These are phyloP conservation scores for Laticauda laticaudata DNA, from an alignment of 2,113 vertebrate genomes.

Conservation along the genomic window DNA sequence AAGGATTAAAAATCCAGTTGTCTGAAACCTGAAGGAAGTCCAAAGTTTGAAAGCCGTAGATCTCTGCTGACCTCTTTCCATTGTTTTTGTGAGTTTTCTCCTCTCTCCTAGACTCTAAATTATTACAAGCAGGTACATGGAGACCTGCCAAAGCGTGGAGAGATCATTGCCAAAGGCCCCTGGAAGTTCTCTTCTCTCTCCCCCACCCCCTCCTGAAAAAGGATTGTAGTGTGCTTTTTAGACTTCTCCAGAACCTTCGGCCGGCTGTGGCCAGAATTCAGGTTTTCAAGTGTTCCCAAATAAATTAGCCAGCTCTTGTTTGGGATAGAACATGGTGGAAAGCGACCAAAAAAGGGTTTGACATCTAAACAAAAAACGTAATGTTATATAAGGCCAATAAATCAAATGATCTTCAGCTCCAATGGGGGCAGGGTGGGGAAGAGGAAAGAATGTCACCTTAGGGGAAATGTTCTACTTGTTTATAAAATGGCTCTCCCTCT, in stretches of 20 bases:
- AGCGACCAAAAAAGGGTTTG: not conserved
- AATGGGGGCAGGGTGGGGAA: no score
- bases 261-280: not conserved
- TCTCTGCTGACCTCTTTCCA: slow-evolving; percentile 17
- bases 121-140: slow-evolving; percentile 30
- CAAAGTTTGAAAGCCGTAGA: not conserved
- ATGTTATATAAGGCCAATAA: not conserved
- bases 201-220: not conserved
- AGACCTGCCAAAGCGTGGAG: slow-evolving; percentile 20
- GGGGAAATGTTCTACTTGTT: not conserved
- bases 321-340: not conserved
- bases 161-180: not conserved
- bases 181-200: not conserved
- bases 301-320: not conserved
- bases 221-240: slow-evolving; percentile 1
- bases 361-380: not conserved
- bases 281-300: slow-evolving; percentile 5
- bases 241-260: not conserved
- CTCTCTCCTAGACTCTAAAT: slow-evolving; percentile 15
- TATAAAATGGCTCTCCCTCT: not conserved
- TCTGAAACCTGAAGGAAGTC: not conserved
- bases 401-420: not conserved
- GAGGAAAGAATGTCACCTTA: not conserved
- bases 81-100: not conserved
- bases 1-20: not conserved